phyloP scores from a whole-genome alignment of 2,888 invertebrate species.

The Pristionchus fissidentatus region DNA sequence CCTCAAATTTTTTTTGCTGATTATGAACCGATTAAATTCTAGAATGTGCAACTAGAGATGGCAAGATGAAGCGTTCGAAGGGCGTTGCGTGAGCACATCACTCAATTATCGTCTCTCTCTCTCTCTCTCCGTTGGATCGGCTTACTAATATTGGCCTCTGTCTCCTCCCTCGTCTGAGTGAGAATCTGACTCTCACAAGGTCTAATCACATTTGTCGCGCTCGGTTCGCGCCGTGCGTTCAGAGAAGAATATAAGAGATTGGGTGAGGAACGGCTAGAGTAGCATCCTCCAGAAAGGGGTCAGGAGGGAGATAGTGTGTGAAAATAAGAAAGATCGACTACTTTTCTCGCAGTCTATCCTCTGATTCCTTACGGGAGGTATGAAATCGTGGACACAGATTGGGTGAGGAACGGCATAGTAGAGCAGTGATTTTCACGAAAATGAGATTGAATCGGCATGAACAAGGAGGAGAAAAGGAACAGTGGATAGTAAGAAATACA shows the following conservation, averaged over 20 bases:
- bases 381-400: no score
- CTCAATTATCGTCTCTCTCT: not conserved
- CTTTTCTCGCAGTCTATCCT: no score
- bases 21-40: not conserved
- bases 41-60: not conserved
- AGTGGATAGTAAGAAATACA: no score
- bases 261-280: not conserved
- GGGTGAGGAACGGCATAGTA: no score
- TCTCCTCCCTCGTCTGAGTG: not conserved
- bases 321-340: not conserved
- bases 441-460: no score
- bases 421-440: no score
- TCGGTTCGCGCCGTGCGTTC: not conserved
- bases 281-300: not conserved
- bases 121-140: not conserved
- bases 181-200: not conserved
- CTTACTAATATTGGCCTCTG: constrained; percentile 21
- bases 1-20: no score
- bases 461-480: no score
- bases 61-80: not conserved
- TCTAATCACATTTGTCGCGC: not conserved
- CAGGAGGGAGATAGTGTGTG: not conserved
- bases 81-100: not conserved
- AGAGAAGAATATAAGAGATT: not conserved
- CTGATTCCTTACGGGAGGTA: no score